Percentiles rank a stretch among this genome's conserved stretches.
Conservation (phyloP, 2,113 vertebrate species). For the Marmota monax region DNA sequence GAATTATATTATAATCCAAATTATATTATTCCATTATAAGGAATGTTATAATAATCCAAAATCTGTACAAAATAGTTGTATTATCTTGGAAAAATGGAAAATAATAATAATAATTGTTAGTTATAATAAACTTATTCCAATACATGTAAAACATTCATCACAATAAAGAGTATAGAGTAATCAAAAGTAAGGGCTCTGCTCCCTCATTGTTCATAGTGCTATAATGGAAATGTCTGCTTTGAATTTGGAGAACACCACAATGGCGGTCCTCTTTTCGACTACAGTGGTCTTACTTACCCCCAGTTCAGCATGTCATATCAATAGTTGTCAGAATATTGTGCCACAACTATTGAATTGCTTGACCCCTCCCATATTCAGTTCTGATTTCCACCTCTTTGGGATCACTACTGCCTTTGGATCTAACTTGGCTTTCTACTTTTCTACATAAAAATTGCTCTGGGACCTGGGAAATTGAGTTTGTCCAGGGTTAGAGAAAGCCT, state of each 20-base stretch:
- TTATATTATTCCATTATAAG: neutral
- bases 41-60: neutral
- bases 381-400: neutral
- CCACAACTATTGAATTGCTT: neutral
- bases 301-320: neutral
- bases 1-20: neutral
- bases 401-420: constrained; percentile 10
- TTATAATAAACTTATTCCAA: neutral
- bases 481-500: constrained; percentile 59
- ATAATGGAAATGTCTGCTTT: neutral
- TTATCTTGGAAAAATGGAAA: neutral
- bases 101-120: neutral
- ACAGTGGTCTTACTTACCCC: rapidly evolving
- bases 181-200: neutral
- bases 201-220: neutral
- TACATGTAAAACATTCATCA: neutral
- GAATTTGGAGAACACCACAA: neutral
- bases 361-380: neutral
- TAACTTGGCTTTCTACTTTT: constrained; percentile 26
- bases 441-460: constrained; percentile 76
- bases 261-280: neutral
- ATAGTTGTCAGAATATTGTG: neutral
- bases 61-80: neutral
- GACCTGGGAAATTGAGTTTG: constrained; percentile 71
- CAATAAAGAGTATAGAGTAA: neutral